Base-by-base conservation (phyloP, 1,140 invertebrate genomes). In the Eumaeus atala region DNA sequence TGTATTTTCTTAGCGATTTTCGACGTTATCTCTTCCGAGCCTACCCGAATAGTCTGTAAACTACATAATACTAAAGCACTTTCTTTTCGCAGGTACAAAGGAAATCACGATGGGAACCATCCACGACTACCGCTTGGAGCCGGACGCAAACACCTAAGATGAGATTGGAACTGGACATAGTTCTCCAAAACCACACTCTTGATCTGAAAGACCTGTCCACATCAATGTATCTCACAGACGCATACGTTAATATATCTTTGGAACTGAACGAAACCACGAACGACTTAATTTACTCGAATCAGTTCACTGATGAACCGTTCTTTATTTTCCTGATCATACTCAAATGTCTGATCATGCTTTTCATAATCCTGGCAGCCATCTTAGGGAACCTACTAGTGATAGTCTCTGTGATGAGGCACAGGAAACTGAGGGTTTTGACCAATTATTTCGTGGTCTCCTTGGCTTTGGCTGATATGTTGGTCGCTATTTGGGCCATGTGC, bases 371-470 rank as follows among this genome's bases (percentile, higher is more conserved):
- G 21, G 92, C 93, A 16, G 95, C 96, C 17, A 89, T 97, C 4
- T 92, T 96, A 56, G 96, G 96, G 16, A 97, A 96, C 74, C 88
- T 96, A 36, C 81, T 96, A 14, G 95, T 96, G 44, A 96, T 97
- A 56, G 94, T 96, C 10, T 95, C 93, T 18, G 95, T 96, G 48
- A 95, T 96, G 92, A 89, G 93, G 18, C 95, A 96, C 77, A 89
- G 93, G 48, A 95, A 96, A 72, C 87, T 98, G 17, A 80, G 91
- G 0, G 94, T 96, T 9, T 96, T 97, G 55, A 98, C 96, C n/a
- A 98, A 98, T 84, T 97, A 96, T 76, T 98, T 98, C 84, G 95
- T 98, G 28, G 96, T 98, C 5, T 97, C 96, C 0, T 82, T 98
- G 47, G 94, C 96, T 0, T 88, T 96, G 34, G 96, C 96, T 0